Evolutionary conservation across 2,888 invertebrate genomes (phyloP), one percentile per base, ranked within the genome.

Genomic region (Dolomedes plantarius): DNA sequence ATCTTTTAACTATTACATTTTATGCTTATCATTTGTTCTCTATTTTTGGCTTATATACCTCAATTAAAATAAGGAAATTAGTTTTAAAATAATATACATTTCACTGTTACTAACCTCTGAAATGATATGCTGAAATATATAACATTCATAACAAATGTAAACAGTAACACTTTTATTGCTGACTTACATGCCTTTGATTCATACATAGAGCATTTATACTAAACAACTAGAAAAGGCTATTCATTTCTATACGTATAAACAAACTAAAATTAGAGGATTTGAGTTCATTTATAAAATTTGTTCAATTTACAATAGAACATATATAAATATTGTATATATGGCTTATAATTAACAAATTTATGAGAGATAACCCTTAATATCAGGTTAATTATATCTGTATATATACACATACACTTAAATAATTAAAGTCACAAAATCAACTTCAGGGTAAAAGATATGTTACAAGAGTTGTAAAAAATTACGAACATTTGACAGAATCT

Each of bases 311-410:
- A 67, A 29, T 68, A 69, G 39, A 83, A 76, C 76, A 83, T 76
- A 80, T 80, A 81, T 83, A 76, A 83, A 85, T 68, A 85, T 71
- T 56, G 41, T 75, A 62, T 77, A 77, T 32, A 81, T 81, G 39
- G 31, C 29, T 75, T 80, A 72, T 69, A 73, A 85, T 73, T 39
- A 86, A 78, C 36, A 79, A 75, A 85, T 67, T 85, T 85, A 29
- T 29, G 75, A 82, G 56, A 28, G 62, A 79, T 72, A 72, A 56
- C 36, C 68, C 32, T 50, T 39, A 69, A 74, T 75, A 75, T 69
- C 65, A 19, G 23, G 7, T 46, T 16, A 16, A 46, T 7, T 31
- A 72, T 56, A 73, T 68, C 31, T 72, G 28, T 77, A 73, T 73
- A 85, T 85, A 85, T 77, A 78, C 62, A 76, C 39, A 31, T 39